phyloP scores from a whole-genome alignment of 2,888 invertebrate genomes.

The Ischnus inquisitorius region DNA sequence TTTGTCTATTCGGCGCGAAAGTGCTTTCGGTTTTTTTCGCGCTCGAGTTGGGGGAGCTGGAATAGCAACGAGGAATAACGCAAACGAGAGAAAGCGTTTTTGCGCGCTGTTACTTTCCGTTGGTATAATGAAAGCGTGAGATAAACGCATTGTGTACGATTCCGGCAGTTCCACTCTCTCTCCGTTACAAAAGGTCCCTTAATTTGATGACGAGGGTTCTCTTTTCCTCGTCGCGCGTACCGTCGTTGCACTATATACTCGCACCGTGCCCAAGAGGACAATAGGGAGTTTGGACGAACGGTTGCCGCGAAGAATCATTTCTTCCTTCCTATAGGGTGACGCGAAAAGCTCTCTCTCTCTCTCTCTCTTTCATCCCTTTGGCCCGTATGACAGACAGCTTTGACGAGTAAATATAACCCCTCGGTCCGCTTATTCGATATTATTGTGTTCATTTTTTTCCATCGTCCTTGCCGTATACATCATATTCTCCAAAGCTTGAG shows the following conservation, averaged over 20 bases:
- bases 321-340: constrained; percentile 46
- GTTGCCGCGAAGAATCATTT: constrained; percentile 49
- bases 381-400: constrained; percentile 5
- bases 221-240: background rate
- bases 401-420: constrained; percentile 2
- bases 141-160: constrained; percentile 70
- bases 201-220: constrained; percentile 74
- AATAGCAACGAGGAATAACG: constrained; percentile 37
- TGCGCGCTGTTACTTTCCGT: constrained; percentile 9
- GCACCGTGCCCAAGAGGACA: constrained; percentile 3
- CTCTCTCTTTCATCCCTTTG: constrained; percentile 20
- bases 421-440: background rate
- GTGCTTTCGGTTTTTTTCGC: constrained; percentile 78
- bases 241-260: background rate
- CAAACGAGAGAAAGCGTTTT: constrained; percentile 32
- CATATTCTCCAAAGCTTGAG: background rate
- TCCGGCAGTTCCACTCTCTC: constrained; percentile 61
- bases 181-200: constrained; percentile 77
- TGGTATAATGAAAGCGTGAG: constrained; percentile 54
- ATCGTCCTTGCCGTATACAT: background rate
- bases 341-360: background rate
- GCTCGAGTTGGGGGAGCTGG: constrained; percentile 12
- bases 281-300: background rate
- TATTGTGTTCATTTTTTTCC: background rate
- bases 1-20: constrained; percentile 79